Base-by-base conservation (phyloP, 2,113 vertebrate species). In the Garra rufa region DNA sequence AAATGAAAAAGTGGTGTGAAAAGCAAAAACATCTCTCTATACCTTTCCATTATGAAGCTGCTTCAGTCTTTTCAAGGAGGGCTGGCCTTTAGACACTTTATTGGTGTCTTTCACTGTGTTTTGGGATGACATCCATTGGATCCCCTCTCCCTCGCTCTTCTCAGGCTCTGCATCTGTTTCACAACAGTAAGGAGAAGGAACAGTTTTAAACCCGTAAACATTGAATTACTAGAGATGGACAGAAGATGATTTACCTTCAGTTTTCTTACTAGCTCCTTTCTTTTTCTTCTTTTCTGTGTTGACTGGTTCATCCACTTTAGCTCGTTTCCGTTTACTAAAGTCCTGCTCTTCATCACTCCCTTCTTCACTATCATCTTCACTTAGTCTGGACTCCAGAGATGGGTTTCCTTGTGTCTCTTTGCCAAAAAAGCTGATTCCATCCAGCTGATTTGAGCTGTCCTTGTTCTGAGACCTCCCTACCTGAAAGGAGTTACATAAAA, bases 1-100 rank as follows among this genome's bases (percentile, higher is more conserved):
- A 38, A 8, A 67, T 30, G 8, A 13, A 63, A 6, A 50, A 8
- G 46, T 0, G 2, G n/a, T 28, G 34, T 74, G 7, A 75, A 26
- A 34, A 13, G 6, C 26, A 24, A 57, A 41, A 57, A 24, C 3
- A 41, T 9, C 10, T 41, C 0, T 57, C 11, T 28, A 0, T 55
- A 99, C 97, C 97, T 98, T 97, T 92, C 98, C 95, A 74, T 94
- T 95, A 90, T 96, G 95, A 83, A 96, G 91, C 34, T 95, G 93
- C 84, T 97, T 96, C 55, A 98, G 87, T 86, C 96, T 97, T 84
- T 95, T 96, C 67, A 93, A 89, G 0, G 94, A 93, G 4, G 91
- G 89, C 34, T 94, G 94, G 76, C 94, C 95, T 79, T 95, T 94
- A 24, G 28, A 88, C 0, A 93, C 93, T 21, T 76, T 81, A 28